Base-by-base conservation (phyloP, 2,888 invertebrate species). In the Brachyopa scutellaris region DNA sequence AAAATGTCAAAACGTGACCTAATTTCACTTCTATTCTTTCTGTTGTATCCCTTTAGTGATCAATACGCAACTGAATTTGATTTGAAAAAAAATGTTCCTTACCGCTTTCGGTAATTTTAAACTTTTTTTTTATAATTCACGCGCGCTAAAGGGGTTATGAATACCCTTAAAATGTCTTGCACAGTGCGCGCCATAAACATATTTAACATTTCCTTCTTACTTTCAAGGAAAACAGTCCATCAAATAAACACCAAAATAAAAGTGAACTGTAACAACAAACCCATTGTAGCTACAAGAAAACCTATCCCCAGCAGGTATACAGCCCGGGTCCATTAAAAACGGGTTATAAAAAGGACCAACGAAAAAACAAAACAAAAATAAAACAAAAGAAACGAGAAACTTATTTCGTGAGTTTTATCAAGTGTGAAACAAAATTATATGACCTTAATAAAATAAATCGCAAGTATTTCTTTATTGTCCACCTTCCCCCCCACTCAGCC, bases 401-500 rank as follows among this genome's bases (percentile, higher is more conserved):
- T 36, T 69, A 9, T 51, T 72, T 23, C 23, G 31, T 17, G 40
- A 73, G 38, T 36, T 55, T 55, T 47, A 73, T 55, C 62, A 62
- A 73, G 73, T 64, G 73, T 64, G 62, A 73, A 79, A 61, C 59
- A 21, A 61, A 57, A 51, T 69, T 57, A 42, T 74, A 57, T 49
- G 76, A 76, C 74, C 79, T 69, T 51, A 62, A 67, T 76, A 51
- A 69, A 57, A 69, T 51, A 40, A 67, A 79, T 19, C n/a, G 36
- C 17, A 53, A 55, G 21, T 23, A 33, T 17, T 67, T 67, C 42
- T 11, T 17, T 45, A 23, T 23, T 51, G 42, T 33, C 36, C 17
- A 1, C 8, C 33, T 8, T 15, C 11, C 17, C 17, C 36, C 8
- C 29, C 23, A 4, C n/a, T 9, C 7, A 13, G 13, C 31, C 69